Conservation (phyloP, 2,888 invertebrate species). For the Auanema freiburgensis region DNA sequence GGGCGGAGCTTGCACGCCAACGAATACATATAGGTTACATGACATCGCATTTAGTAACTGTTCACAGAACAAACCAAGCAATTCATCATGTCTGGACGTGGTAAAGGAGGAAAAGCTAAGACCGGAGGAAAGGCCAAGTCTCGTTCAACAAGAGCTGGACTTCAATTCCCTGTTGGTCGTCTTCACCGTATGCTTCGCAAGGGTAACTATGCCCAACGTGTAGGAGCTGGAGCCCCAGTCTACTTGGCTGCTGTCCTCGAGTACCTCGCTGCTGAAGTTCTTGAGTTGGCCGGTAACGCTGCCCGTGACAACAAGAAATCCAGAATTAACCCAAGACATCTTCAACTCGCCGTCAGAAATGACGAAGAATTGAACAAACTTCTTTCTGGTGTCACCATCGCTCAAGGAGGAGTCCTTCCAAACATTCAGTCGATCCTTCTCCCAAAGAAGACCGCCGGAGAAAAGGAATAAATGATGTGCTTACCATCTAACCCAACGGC, state of each 20-base stretch:
- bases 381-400: conserved; percentile 76
- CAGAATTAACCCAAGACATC: conserved; percentile 66
- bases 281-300: conserved; percentile 64
- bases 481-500: conserved; percentile 41
- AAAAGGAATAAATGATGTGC: conserved; percentile 30
- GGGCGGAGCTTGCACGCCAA: too few species aligned
- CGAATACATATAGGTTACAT: too few species aligned
- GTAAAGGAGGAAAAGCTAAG: conserved; percentile 69
- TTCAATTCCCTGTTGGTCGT: conserved; percentile 63
- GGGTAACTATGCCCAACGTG: conserved; percentile 59
- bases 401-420: conserved; percentile 79
- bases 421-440: conserved; percentile 63
- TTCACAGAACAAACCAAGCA: too few species aligned
- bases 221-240: conserved; percentile 44
- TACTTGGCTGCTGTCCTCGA: conserved; percentile 60
- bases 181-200: conserved; percentile 60
- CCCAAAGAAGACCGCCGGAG: conserved; percentile 61
- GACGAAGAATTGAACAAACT: conserved; percentile 63
- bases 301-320: conserved; percentile 69
- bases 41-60: too few species aligned
- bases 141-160: conserved; percentile 62
- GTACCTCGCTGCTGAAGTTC: conserved; percentile 59
- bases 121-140: conserved; percentile 53
- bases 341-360: conserved; percentile 60
- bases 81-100: conserved; percentile 83